Evolutionary conservation across 92 coral and sea anemone species (phyloP).

Genomic region (Zoanthus sociatus): DNA sequence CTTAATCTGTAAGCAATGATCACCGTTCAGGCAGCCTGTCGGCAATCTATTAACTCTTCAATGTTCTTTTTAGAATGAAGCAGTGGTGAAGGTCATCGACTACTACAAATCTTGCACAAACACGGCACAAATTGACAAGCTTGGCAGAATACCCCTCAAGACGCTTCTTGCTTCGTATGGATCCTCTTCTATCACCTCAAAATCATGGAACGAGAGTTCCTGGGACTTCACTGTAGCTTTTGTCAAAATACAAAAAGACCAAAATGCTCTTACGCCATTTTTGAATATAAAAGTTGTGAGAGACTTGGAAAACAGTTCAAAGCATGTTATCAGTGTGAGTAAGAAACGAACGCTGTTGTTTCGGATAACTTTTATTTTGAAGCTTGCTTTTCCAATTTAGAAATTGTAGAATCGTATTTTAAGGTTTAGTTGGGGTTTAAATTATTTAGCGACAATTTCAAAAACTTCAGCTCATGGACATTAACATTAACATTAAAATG

Average conservation of each 20-base stretch:
- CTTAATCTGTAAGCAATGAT: too few species aligned
- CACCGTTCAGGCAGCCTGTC: not conserved
- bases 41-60: not conserved
- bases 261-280: conserved; percentile 42
- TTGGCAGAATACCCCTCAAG: conserved; percentile 66
- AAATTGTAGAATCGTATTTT: too few species aligned
- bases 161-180: conserved; percentile 74
- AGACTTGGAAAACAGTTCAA: conserved; percentile 38
- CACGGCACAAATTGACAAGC: conserved; percentile 68
- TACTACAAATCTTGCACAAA: conserved; percentile 90
- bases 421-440: too few species aligned
- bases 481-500: too few species aligned
- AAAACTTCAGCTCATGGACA: too few species aligned
- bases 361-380: not conserved
- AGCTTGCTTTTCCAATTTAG: not conserved
- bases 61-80: conserved; percentile 70
- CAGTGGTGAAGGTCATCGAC: conserved; percentile 83
- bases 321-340: conserved; percentile 23
- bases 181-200: conserved; percentile 84
- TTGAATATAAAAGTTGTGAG: not conserved
- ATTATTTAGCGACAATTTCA: too few species aligned
- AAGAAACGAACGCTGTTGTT: not conserved
- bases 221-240: conserved; percentile 53
- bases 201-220: conserved; percentile 66
- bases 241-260: conserved; percentile 35